Base-by-base conservation (phyloP, 2,113 vertebrate species). In the Trachemys scripta region DNA sequence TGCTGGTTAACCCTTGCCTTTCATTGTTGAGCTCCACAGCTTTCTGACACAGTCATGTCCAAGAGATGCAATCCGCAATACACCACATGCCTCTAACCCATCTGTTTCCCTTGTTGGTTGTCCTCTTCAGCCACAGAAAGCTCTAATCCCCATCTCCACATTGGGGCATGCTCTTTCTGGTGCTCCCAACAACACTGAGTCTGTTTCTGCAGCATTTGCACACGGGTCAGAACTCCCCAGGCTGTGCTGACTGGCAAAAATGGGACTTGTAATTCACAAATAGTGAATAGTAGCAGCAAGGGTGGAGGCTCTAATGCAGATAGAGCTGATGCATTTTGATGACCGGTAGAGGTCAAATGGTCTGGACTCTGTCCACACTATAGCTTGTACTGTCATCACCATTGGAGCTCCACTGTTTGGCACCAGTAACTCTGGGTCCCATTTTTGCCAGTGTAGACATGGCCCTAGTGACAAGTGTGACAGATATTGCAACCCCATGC, bases 321-420 rank as follows among this genome's bases (percentile, higher is more conserved):
- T 29, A 35, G 35, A 75, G n/a, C 22, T 38, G 38, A 42, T 6
- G 80, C 35, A 29, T 14, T n/a, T 89, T 54, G 84, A 35, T 12
- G 88, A 35, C 47, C 42, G 75, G 38, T 11, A 49, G 14, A 82
- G 56, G 47, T 38, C n/a, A 88, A 89, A 75, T 82, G 1, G 1
- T 22, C 42, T 2, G 14, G 38, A n/a, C 72, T 14, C 25, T 9
- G 1, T 57, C 42, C 0, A 1, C 65, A 72, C 78, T 0, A 0
- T 12, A 47, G 80, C 83, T 84, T 85, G 85, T 83, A 49, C 25
- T 42, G 54, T 50, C 80, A 82, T 65, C 54, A n/a, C 4, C 50
- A 59, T 38, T 12, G 0, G 0, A 65, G 25, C 38, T 29, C 82
- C 89, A 50, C 76, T 50, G 35, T 47, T 83, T 78, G 76, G 45